Evolutionary conservation across 2,888 invertebrate species (phyloP), one percentile per base, ranked within the genome.

Genomic region (Byasa hedistus): DNA sequence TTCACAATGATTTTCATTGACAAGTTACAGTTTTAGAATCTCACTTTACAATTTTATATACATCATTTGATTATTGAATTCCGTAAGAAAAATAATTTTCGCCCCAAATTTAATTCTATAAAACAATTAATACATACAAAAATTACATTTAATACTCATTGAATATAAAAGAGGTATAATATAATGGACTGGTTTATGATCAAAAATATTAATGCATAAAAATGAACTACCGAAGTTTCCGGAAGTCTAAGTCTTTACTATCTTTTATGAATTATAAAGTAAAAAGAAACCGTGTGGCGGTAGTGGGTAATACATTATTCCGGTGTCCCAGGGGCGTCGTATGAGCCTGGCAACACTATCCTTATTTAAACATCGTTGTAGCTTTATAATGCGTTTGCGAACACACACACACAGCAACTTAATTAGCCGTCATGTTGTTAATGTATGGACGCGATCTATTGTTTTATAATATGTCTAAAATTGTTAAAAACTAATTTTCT

Each of bases 231-330:
- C 19, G 19, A 21, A 54, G 5, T 52, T 2, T n/a, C n/a, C n/a
- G n/a, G n/a, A n/a, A n/a, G n/a, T n/a, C 32, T 71, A 70, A 66
- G 67, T 70, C 69, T 70, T 57, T 65, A 62, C 63, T 64, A 27
- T 19, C 57, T 57, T 63, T 59, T 57, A 57, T 21, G 57, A 63
- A 57, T 63, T 56, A 57, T 63, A 57, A 51, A 63, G 44, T 48
- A 63, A 63, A 63, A 63, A 56, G 56, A 48, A 57, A 27, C 19
- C 17, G 27, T 57, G 57, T 21, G 21, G 7, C 57, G 24, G 56
- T 54, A 24, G 36, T 56, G 8, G 23, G 48, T 48, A 32, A 57
- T 63, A 63, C 56, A 57, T 57, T 63, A 63, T 63, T 32, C 23
- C 17, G 17, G 22, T 39, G 57, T 63, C 62, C 48, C 62, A 24